Conservation (phyloP, 2,113 vertebrate species). For the Mus spicilegus region DNA sequence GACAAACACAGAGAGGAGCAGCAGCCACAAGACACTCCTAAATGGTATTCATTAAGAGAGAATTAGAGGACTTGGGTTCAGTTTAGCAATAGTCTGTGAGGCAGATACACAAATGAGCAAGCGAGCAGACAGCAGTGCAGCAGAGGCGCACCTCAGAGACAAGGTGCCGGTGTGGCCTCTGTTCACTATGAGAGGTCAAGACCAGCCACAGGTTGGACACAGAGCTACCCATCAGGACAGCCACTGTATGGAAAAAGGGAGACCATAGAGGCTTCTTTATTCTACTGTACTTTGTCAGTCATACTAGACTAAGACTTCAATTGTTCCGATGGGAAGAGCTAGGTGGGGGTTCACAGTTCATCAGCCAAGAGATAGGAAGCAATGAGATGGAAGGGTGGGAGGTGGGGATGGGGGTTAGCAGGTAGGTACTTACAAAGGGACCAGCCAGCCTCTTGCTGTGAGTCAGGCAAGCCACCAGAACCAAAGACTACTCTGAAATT, state of each 20-base stretch:
- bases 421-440: neutral
- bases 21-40: rapidly evolving
- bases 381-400: rapidly evolving
- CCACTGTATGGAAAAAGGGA: rapidly evolving
- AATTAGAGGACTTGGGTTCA: neutral
- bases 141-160: rapidly evolving
- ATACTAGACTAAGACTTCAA: neutral
- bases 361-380: neutral
- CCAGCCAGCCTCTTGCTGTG: neutral
- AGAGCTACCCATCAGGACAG: neutral
- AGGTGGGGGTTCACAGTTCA: rapidly evolving
- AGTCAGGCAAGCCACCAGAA: neutral
- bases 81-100: rapidly evolving
- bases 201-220: rapidly evolving
- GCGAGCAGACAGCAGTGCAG: rapidly evolving
- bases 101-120: rapidly evolving
- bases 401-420: too few species aligned
- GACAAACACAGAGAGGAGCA: neutral
- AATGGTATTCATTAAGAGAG: neutral
- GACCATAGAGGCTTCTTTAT: neutral
- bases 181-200: rapidly evolving
- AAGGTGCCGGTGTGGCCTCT: rapidly evolving
- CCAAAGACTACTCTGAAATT: neutral
- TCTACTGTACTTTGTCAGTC: neutral
- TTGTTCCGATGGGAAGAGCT: neutral